phyloP scores from a whole-genome alignment of 2,888 invertebrate species.

The Tribolium freemani region DNA sequence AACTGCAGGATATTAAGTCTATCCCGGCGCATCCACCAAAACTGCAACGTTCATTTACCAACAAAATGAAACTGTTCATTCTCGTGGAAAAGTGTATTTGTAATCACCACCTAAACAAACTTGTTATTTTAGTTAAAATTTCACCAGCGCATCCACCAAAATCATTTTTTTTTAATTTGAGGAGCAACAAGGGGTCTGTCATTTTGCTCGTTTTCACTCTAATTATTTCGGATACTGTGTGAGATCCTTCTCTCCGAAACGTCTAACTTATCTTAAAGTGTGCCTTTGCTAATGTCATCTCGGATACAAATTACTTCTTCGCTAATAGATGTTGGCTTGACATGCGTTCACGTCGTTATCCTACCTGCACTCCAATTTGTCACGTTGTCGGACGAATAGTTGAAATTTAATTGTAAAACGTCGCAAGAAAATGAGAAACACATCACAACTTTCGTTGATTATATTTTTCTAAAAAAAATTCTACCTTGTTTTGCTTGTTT shows the following conservation, averaged over 20 bases:
- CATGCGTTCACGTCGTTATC: slow-evolving; percentile 47
- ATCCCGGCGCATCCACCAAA: neutral
- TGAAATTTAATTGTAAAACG: slow-evolving; percentile 39
- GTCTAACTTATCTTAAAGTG: slow-evolving; percentile 14
- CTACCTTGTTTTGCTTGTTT: neutral
- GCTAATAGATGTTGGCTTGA: slow-evolving; percentile 49
- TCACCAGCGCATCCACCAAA: too few relatives aligned
- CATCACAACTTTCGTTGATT: slow-evolving; percentile 28
- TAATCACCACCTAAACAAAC: too few relatives aligned
- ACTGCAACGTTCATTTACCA: too few relatives aligned
- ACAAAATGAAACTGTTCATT: too few relatives aligned
- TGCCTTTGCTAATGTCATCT: slow-evolving; percentile 36
- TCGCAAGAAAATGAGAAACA: slow-evolving; percentile 35
- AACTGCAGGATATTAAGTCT: neutral
- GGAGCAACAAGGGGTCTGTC: too few relatives aligned
- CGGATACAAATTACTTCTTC: slow-evolving; percentile 49
- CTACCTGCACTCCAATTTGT: slow-evolving; percentile 42
- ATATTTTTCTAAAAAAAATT: neutral
- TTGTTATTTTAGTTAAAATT: too few relatives aligned
- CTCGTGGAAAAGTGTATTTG: too few relatives aligned
- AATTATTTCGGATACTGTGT: neutral
- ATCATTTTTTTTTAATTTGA: too few relatives aligned
- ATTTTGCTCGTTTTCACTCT: neutral
- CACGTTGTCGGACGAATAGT: slow-evolving; percentile 38
- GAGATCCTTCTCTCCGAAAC: neutral